Evolutionary conservation across 92 coral and sea anemone genomes (phyloP).

Genomic region (Porites cylindrica): DNA sequence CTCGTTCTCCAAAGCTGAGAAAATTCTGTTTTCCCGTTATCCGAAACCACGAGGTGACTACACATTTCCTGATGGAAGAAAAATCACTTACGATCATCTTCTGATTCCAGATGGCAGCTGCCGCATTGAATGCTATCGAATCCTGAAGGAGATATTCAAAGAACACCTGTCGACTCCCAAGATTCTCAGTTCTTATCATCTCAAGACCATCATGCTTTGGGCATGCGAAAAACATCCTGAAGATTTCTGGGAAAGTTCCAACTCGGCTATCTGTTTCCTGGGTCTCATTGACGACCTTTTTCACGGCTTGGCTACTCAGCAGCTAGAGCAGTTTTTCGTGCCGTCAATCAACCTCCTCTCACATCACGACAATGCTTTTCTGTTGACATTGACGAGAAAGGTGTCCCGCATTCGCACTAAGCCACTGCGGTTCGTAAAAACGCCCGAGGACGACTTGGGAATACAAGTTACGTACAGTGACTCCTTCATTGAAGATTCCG

Average conservation of each 20-base stretch:
- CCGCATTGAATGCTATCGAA: slow-evolving; percentile 40
- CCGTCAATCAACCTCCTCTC: slow-evolving; percentile 33
- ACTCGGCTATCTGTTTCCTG: slow-evolving; percentile 32
- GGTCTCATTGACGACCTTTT: slow-evolving; percentile 66
- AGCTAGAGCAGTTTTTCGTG: slow-evolving; percentile 46
- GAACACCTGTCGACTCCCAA: slow-evolving; percentile 37
- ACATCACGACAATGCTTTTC: neutral
- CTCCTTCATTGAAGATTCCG: slow-evolving; percentile 17
- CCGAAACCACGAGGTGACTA: slow-evolving; percentile 20
- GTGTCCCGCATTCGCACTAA: slow-evolving; percentile 1
- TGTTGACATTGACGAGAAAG: slow-evolving; percentile 2
- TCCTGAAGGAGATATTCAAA: slow-evolving; percentile 35
- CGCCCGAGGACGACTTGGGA: slow-evolving; percentile 5
- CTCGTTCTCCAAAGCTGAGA: slow-evolving; percentile 65
- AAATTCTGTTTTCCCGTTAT: slow-evolving; percentile 18
- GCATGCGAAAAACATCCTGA: slow-evolving; percentile 46
- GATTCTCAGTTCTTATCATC: slow-evolving; percentile 42
- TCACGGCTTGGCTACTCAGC: slow-evolving; percentile 36
- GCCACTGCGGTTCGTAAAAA: neutral
- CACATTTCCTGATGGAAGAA: neutral
- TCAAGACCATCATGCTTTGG: slow-evolving; percentile 67
- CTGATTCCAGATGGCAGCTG: slow-evolving; percentile 5
- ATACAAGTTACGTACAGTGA: slow-evolving; percentile 20
- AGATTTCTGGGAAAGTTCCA: slow-evolving; percentile 33
- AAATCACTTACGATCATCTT: slow-evolving; percentile 24